phyloP scores from a whole-genome alignment of 2,888 invertebrate species.

The Leptopterna dolabrata region DNA sequence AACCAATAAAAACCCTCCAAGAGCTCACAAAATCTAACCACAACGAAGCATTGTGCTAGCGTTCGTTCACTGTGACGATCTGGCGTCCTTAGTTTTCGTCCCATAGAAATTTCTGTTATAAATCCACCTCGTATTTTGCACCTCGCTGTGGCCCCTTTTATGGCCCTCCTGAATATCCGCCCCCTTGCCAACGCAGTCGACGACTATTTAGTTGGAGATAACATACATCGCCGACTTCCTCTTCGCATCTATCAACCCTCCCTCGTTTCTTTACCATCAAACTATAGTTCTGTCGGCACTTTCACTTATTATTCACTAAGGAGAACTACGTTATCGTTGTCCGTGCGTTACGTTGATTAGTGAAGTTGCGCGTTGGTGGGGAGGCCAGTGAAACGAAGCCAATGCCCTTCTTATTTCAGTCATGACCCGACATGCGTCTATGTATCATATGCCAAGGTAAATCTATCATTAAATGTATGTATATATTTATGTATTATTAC shows the following conservation, averaged over 20 bases:
- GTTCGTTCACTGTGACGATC: too few relatives aligned
- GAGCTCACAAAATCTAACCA: too few relatives aligned
- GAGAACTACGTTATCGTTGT: background rate
- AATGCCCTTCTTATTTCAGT: background rate
- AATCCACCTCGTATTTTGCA: too few relatives aligned
- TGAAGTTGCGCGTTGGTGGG: background rate
- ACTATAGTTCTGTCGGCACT: background rate
- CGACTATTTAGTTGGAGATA: too few relatives aligned
- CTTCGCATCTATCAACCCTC: background rate
- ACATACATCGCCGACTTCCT: background rate
- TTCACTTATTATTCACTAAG: background rate
- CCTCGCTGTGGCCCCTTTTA: too few relatives aligned
- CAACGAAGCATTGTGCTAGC: too few relatives aligned
- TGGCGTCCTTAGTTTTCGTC: too few relatives aligned
- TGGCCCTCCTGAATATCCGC: too few relatives aligned
- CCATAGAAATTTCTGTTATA: too few relatives aligned
- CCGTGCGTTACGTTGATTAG: conserved; percentile 6
- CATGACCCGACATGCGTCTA: conserved; percentile 27
- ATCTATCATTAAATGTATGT: background rate
- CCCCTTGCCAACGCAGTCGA: too few relatives aligned
- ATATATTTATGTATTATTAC: too few relatives aligned
- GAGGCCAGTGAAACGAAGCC: background rate
- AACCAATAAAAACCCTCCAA: too few relatives aligned
- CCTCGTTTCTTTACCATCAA: background rate
- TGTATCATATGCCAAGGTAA: conserved; percentile 41